A percentile compares a stretch with the other conserved stretches of the same genome.
Evolutionary conservation across 2,113 vertebrate species (phyloP).

Genomic region (Malurus melanocephalus): DNA sequence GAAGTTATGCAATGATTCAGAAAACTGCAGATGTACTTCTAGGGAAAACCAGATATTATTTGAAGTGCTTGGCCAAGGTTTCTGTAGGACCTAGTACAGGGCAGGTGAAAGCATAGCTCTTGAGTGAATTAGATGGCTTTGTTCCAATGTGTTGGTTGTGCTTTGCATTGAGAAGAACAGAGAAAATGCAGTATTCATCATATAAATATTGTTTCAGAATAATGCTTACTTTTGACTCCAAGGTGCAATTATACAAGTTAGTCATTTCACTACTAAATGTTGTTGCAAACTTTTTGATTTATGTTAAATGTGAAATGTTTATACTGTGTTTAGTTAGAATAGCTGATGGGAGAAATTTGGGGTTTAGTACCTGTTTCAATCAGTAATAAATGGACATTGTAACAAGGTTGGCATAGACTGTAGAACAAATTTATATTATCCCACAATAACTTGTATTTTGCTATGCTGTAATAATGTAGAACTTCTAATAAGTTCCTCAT

Average conservation of each 20-base stretch:
- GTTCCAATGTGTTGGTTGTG: not conserved
- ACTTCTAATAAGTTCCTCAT: not conserved
- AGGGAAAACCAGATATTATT: not conserved
- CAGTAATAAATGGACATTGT: not conserved
- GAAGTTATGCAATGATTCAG: not conserved
- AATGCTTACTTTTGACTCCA: not conserved
- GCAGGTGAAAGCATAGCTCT: not conserved
- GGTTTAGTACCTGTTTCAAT: not conserved
- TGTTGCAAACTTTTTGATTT: not conserved
- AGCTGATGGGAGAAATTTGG: not conserved
- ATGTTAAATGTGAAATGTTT: not conserved
- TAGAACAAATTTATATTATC: not conserved
- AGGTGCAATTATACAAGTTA: not conserved
- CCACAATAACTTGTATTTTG: not conserved
- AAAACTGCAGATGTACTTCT: not conserved
- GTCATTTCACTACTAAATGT: not conserved
- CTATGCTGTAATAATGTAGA: not conserved
- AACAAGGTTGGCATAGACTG: not conserved
- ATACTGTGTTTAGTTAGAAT: not conserved
- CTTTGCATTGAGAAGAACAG: not conserved
- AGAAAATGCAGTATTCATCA: not conserved
- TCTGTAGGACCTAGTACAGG: not conserved
- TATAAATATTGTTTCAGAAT: not conserved
- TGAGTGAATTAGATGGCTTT: not conserved
- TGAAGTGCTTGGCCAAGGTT: not conserved